phyloP scores from a whole-genome alignment of 2,797 vertebrate genomes.

The Enoplosus armatus region DNA sequence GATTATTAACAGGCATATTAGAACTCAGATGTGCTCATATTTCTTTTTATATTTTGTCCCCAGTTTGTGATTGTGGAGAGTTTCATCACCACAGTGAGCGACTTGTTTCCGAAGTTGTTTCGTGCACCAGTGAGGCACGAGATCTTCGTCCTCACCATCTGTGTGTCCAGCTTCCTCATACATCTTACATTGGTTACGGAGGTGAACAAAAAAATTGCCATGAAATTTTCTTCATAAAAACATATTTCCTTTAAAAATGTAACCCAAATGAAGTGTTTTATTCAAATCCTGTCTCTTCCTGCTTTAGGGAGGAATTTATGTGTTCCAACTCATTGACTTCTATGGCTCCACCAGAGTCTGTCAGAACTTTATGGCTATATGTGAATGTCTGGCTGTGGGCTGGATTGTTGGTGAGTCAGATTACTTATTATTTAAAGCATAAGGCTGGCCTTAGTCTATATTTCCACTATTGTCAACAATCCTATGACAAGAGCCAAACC shows the following conservation, averaged over 20 bases:
- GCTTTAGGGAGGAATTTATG: constrained; percentile 81
- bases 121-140: constrained; percentile 44
- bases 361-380: constrained; percentile 85
- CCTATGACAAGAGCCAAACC: too few species aligned
- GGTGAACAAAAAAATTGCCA: constrained; percentile 39
- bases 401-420: constrained; percentile 87
- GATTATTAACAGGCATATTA: too few species aligned
- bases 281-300: background rate
- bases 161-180: constrained; percentile 44
- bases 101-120: constrained; percentile 57
- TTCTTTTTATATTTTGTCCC: too few species aligned
- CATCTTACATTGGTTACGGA: constrained; percentile 63
- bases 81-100: constrained; percentile 55
- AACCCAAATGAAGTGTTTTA: background rate
- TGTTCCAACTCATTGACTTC: constrained; percentile 90
- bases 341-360: constrained; percentile 86
- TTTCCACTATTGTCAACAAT: too few species aligned
- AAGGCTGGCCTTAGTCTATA: background rate
- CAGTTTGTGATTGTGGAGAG: constrained; percentile 70
- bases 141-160: constrained; percentile 63
- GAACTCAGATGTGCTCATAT: too few species aligned
- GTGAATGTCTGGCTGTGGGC: constrained; percentile 76
- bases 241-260: background rate
- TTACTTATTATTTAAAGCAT: background rate
- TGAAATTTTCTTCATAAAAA: too few species aligned